Conservation (phyloP, 30 jellyfish, hydroid and myxozoan genomes). For the Aurelia coerulea region DNA sequence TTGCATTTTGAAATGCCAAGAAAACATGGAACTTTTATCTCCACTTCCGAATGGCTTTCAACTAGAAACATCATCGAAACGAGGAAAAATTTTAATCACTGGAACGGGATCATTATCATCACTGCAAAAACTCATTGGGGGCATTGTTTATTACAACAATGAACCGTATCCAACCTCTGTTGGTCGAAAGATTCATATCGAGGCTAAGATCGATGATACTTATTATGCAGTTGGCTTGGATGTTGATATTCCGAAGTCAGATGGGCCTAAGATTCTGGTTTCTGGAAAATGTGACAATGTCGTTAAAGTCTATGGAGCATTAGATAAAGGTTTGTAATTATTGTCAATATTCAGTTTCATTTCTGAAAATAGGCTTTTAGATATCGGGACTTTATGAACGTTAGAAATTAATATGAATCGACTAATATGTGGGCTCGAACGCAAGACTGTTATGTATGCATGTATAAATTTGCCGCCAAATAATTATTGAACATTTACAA, state of each 20-base stretch:
- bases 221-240: conserved; percentile 24
- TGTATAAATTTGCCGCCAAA: no score
- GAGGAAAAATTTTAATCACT: neutral
- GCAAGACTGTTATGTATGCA: no score
- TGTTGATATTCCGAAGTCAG: conserved; percentile 33
- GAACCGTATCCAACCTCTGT: conserved; percentile 62
- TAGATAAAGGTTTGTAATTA: conserved; percentile 14
- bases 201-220: conserved; percentile 33
- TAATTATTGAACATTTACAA: no score
- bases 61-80: conserved; percentile 14
- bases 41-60: conserved; percentile 57
- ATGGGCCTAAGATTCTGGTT: conserved; percentile 42
- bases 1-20: conserved; percentile 60
- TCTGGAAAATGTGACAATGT: conserved; percentile 63
- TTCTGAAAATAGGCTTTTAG: no score
- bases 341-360: neutral
- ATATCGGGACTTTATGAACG: no score
- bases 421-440: no score
- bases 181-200: conserved; percentile 29
- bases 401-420: no score
- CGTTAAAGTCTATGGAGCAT: conserved; percentile 5
- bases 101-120: conserved; percentile 56
- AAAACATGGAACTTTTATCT: conserved; percentile 20
- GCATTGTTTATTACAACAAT: conserved; percentile 52
- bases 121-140: conserved; percentile 36